Percentiles rank a stretch among this genome's conserved stretches.
Conservation (phyloP, 2,113 vertebrate species). For the Apteryx owenii region DNA sequence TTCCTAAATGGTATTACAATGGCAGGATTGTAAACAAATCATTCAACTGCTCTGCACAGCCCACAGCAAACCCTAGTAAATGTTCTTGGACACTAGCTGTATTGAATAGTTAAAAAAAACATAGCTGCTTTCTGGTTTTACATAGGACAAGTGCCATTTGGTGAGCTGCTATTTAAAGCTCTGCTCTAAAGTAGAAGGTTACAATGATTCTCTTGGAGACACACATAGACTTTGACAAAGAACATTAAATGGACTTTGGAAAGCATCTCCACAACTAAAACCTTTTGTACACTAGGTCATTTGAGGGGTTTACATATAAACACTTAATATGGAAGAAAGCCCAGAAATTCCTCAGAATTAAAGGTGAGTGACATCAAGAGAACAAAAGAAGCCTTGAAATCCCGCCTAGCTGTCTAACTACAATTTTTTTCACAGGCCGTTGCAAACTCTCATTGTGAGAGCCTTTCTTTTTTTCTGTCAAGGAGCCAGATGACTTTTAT, state of each 20-base stretch:
- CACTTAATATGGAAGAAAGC: slow-evolving; percentile 47
- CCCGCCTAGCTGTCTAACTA: slow-evolving; percentile 23
- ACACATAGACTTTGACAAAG: neutral
- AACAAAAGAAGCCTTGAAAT: slow-evolving; percentile 54
- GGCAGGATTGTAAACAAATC: neutral
- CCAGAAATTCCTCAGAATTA: slow-evolving; percentile 61
- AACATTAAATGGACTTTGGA: slow-evolving; percentile 21
- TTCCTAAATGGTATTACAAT: neutral
- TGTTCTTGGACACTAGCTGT: neutral
- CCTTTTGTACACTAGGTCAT: slow-evolving; percentile 11
- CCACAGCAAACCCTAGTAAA: slow-evolving; percentile 26
- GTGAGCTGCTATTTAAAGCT: slow-evolving; percentile 27
- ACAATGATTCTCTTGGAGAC: slow-evolving; percentile 26
- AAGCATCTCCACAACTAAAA: slow-evolving; percentile 26
- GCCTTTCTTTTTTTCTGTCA: slow-evolving; percentile 36
- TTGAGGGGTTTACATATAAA: slow-evolving; percentile 36
- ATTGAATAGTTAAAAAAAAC: slow-evolving; percentile 21
- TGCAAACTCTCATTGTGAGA: slow-evolving; percentile 17
- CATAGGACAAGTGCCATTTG: slow-evolving; percentile 3
- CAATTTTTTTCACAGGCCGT: neutral
- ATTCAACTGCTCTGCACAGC: neutral
- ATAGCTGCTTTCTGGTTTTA: slow-evolving; percentile 18
- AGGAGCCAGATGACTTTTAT: slow-evolving; percentile 42
- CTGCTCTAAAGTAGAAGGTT: slow-evolving; percentile 19
- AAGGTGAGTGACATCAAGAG: slow-evolving; percentile 54